A percentile compares a stretch with the other conserved stretches of the same genome.
These are phyloP conservation scores for Drosophila pseudoananassae DNA, from an alignment of 1,140 invertebrate genomes.

Conservation along the genomic window DNA sequence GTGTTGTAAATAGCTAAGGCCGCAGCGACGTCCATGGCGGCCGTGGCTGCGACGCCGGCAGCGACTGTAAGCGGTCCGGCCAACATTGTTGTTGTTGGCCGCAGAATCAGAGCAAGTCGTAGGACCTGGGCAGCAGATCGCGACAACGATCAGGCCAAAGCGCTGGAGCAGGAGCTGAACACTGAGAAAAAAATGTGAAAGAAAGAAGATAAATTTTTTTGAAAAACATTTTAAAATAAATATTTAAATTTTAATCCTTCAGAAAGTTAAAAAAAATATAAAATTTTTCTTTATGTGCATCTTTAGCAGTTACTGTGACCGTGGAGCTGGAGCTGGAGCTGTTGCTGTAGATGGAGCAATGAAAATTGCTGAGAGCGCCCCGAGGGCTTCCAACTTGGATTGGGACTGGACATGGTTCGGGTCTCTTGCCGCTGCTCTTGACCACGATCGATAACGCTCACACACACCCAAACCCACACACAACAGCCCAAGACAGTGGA, in stretches of 20 bases:
- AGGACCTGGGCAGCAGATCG: conserved; percentile 59
- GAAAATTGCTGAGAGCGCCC: conserved; percentile 82
- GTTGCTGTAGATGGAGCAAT: conserved; percentile 49
- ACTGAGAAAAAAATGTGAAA: conserved; percentile 2
- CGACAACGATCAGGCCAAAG: conserved; percentile 66
- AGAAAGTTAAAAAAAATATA: neutral
- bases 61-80: conserved; percentile 40
- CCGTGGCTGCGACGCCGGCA: conserved; percentile 26
- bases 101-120: conserved; percentile 70
- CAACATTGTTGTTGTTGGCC: conserved; percentile 61
- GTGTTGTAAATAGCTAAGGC: conserved; percentile 74
- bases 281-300: neutral
- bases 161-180: conserved; percentile 9
- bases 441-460: conserved; percentile 76
- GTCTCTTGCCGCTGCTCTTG: conserved; percentile 63
- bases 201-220: neutral
- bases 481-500: neutral
- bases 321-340: conserved; percentile 17
- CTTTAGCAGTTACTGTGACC: conserved; percentile 12
- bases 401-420: conserved; percentile 63
- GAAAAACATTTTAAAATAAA: neutral
- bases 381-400: conserved; percentile 73
- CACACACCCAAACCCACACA: conserved; percentile 30
- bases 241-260: neutral
- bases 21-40: conserved; percentile 14